Base-by-base conservation (phyloP, 2,888 invertebrate species). In the Nebria salina region DNA sequence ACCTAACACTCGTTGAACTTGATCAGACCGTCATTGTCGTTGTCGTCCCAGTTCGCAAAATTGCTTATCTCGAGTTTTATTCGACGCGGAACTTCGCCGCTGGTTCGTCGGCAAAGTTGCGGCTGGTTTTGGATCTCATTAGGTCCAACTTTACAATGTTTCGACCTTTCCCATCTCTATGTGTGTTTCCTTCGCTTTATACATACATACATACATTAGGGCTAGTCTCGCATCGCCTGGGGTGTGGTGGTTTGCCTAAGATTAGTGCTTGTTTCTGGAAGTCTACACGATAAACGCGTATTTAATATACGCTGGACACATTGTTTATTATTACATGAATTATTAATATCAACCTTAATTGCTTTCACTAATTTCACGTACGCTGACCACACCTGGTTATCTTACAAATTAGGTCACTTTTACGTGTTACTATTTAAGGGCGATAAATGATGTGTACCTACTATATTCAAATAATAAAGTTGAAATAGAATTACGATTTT, bases 251-350 rank as follows among this genome's bases (percentile, higher is more conserved):
- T 68, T 72, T 68, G 79, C 74, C 54, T 54, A 54, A 54, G 54
- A 54, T 54, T 54, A 54, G 54, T 13, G 54, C 54, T 54, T 54
- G 54, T 8, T 54, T 54, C 54, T 34, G 34, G 34, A 54, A 54
- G 54, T 54, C 54, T 54, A 54, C 54, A 54, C 54, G 8, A 54
- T 54, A 54, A 54, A 75, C 72, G 75, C 75, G 68, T 79, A 79
- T 79, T 79, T 79, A 79, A 79, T 79, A 78, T 72, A 73, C 79
- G 66, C 54, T 54, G 54, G 54, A 75, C 74, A 79, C 79, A 75
- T 68, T 79, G 79, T 79, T 79, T 79, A 79, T 79, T 74, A 79
- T 66, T 15, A n/a, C 75, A 75, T 79, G 79, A 74, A 79, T 79
- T 75, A 79, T 79, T 73, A 34, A 79, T 79, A 70, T n/a, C 72